A percentile compares a stretch with the other conserved stretches of the same genome.
Evolutionary conservation across 1,140 invertebrate genomes (phyloP).

Genomic region (Pentalonia nigronervosa): DNA sequence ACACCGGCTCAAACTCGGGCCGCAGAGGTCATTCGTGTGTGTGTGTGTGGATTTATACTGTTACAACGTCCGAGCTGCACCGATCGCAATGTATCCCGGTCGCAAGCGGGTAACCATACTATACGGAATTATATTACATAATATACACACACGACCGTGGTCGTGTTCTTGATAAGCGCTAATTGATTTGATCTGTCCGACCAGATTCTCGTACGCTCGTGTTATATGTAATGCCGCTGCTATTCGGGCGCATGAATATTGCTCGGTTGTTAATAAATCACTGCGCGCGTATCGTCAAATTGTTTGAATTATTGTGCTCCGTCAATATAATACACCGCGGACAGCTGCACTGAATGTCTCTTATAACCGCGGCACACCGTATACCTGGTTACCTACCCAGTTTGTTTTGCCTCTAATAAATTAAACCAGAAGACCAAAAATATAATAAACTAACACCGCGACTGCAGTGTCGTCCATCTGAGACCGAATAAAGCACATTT

Average conservation of each 20-base stretch:
- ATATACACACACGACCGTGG: not conserved
- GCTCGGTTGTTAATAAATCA: not conserved
- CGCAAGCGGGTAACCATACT: not conserved
- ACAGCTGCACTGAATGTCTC: not conserved
- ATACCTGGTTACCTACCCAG: no score
- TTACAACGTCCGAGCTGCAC: not conserved
- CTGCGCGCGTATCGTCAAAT: not conserved
- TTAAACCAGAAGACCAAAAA: not conserved
- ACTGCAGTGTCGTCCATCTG: no score
- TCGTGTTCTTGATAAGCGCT: constrained; percentile 38
- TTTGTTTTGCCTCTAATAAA: not conserved
- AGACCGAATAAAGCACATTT: no score
- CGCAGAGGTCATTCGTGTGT: not conserved
- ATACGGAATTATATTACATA: not conserved
- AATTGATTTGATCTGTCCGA: constrained; percentile 42
- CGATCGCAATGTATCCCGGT: not conserved
- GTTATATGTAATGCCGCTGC: no score
- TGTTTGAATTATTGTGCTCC: not conserved
- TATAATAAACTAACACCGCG: no score
- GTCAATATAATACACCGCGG: not conserved
- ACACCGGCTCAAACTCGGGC: constrained; percentile 2
- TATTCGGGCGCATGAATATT: not conserved
- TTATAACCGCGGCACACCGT: no score
- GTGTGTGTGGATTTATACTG: not conserved
- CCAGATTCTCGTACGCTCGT: not conserved